Evolutionary conservation across 1,140 invertebrate genomes (phyloP).

Genomic region (Papilio dardanus): DNA sequence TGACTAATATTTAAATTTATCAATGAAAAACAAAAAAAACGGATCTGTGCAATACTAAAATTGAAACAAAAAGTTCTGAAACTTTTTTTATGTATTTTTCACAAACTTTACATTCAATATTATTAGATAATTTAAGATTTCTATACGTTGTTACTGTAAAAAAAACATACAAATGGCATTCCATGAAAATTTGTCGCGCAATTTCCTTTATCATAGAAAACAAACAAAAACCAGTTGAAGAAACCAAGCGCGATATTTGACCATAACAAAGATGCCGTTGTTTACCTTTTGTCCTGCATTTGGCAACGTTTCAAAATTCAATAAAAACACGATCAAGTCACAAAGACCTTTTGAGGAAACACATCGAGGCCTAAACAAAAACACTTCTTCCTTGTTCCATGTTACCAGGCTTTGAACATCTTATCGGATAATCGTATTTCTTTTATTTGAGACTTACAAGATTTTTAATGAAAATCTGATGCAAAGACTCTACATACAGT

Average conservation of each 20-base stretch:
- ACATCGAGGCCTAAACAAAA: conserved; percentile 51
- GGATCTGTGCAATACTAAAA: too few relatives aligned
- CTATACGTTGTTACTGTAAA: too few relatives aligned
- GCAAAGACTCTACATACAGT: too few relatives aligned
- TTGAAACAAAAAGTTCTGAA: too few relatives aligned
- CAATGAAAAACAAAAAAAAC: background rate
- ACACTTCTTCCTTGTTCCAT: conserved; percentile 58
- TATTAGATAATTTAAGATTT: too few relatives aligned
- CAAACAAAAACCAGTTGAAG: background rate
- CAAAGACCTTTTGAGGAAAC: conserved; percentile 62
- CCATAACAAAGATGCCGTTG: conserved; percentile 7
- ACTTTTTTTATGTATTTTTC: too few relatives aligned
- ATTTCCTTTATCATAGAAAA: background rate
- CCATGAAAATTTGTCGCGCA: background rate
- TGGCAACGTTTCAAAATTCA: conserved; percentile 44
- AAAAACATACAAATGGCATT: background rate
- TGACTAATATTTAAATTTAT: background rate
- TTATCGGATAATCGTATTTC: background rate
- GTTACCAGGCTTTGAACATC: conserved; percentile 10
- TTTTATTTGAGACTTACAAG: background rate
- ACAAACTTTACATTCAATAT: too few relatives aligned
- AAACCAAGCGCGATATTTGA: background rate
- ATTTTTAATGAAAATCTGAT: background rate
- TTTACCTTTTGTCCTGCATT: conserved; percentile 33
- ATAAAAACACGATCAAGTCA: conserved; percentile 46